Conservation (phyloP, 2,888 invertebrate genomes). For the Ypsolopha sequella region DNA sequence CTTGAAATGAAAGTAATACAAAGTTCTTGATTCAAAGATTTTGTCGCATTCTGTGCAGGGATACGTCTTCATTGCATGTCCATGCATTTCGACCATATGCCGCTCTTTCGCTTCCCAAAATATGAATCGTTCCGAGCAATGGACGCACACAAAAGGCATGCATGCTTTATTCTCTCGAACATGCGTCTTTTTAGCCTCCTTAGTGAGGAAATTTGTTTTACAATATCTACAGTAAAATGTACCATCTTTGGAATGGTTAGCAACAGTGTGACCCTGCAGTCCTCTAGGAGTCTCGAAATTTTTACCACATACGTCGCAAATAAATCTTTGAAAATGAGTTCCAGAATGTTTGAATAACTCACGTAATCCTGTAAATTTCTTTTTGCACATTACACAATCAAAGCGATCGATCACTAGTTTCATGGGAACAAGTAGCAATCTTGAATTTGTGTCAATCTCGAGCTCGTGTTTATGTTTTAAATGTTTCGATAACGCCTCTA, state of each 20-base stretch:
- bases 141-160: neutral
- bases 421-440: neutral
- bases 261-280: neutral
- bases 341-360: constrained; percentile 1
- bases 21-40: neutral
- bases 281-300: neutral
- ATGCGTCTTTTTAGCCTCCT: constrained; percentile 4
- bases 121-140: constrained; percentile 4
- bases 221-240: constrained; percentile 2
- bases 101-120: constrained; percentile 2
- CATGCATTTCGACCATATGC: constrained; percentile 6
- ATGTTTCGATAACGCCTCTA: constrained; percentile 1
- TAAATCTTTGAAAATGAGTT: constrained; percentile 5
- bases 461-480: neutral
- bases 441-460: neutral
- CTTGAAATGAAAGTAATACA: neutral
- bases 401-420: neutral
- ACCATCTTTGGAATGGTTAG: neutral
- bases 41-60: constrained; percentile 4
- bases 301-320: constrained; percentile 6
- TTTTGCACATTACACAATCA: neutral
- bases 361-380: neutral
- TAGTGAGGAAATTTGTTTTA: neutral
- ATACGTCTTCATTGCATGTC: neutral
- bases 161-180: neutral